Evolutionary conservation across 2,113 vertebrate genomes (phyloP).

Genomic region (Hypocryptadius cinnamomeus): DNA sequence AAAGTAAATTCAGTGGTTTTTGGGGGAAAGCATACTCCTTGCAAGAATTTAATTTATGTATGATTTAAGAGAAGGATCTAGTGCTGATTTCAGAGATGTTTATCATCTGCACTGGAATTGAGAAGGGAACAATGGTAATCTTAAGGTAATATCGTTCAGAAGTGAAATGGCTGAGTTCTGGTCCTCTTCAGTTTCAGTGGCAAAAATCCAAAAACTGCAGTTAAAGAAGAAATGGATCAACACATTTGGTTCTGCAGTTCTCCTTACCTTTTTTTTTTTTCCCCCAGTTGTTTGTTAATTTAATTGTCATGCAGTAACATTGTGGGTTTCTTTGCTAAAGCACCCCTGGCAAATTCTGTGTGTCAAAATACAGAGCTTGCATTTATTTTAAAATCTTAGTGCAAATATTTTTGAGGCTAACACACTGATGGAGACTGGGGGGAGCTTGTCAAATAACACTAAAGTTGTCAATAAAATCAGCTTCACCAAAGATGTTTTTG

Average conservation of each 20-base stretch:
- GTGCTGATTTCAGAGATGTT: not conserved
- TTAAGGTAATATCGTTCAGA: not conserved
- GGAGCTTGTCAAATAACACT: not conserved
- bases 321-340: not conserved
- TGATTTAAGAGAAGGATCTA: not conserved
- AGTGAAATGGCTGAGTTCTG: not conserved
- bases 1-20: not conserved
- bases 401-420: not conserved
- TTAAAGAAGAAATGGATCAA: not conserved
- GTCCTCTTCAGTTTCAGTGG: not conserved
- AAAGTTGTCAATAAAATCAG: not conserved
- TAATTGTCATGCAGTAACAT: not conserved
- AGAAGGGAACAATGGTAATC: not conserved
- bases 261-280: not conserved
- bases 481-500: too few species aligned
- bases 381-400: not conserved
- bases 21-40: not conserved
- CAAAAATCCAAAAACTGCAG: not conserved
- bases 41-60: not conserved
- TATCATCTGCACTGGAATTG: not conserved
- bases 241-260: not conserved
- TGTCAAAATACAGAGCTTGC: not conserved
- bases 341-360: not conserved
- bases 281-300: not conserved
- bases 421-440: not conserved